These are phyloP conservation scores for Lepidostoma basale DNA, from an alignment of 1,140 invertebrate species.

Conservation along the genomic window DNA sequence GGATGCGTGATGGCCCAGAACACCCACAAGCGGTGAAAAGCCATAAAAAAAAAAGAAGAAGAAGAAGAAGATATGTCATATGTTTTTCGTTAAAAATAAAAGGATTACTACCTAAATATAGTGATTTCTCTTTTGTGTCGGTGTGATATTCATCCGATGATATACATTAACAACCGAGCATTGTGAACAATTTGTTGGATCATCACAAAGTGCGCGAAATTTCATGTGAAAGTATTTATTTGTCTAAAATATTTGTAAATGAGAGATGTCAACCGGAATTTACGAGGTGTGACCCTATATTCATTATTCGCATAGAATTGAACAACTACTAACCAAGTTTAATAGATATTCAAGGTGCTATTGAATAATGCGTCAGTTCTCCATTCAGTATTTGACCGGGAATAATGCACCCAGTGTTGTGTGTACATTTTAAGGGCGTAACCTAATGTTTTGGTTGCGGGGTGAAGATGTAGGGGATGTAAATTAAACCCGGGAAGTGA, in stretches of 20 bases:
- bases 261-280: constrained; percentile 28
- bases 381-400: background rate
- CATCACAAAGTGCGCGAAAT: background rate
- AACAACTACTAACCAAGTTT: background rate
- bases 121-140: background rate
- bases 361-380: background rate
- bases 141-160: background rate
- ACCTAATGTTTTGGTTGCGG: constrained; percentile 31
- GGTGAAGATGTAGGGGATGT: constrained; percentile 30
- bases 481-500: constrained; percentile 12
- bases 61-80: background rate
- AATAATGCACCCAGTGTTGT: constrained; percentile 25
- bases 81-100: constrained; percentile 16
- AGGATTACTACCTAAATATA: background rate
- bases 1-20: background rate
- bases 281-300: constrained; percentile 24
- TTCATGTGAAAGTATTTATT: constrained; percentile 22
- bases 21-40: too few relatives aligned
- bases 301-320: background rate
- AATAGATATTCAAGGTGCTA: background rate
- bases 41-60: too few relatives aligned
- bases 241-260: constrained; percentile 2
- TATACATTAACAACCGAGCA: background rate
- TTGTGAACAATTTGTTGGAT: background rate
- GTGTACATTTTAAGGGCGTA: constrained; percentile 38